Base-by-base conservation (phyloP, 1,140 invertebrate genomes). In the Dysdera silvatica region DNA sequence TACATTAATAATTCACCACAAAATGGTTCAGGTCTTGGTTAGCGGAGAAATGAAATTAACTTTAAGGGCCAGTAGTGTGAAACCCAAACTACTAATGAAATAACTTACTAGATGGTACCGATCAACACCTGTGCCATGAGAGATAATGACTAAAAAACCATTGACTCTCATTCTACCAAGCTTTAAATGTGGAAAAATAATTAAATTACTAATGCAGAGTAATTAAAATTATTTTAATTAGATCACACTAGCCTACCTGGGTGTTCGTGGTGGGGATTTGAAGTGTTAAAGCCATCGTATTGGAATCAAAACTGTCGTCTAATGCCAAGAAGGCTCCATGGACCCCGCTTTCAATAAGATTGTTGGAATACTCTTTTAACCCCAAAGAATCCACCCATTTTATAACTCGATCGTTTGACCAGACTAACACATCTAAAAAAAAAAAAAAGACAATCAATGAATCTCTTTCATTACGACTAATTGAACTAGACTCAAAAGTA, bases 351-450 rank as follows among this genome's bases (percentile, higher is more conserved):
- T 99, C 97, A 69, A 90, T 78, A 70, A 99, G 81, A 81, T 98
- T 95, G 76, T 88, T 89, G 55, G 91, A 88, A 81, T 94, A 99
- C 79, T 98, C 94, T 86, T 96, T 96, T 61, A 99, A 82, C 60
- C 94, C 93, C 74, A 99, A 89, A 69, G 83, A 82, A 72, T 86
- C 83, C 49, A 96, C 85, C 96, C 96, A 99, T 82, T 90, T 86
- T 72, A 97, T 95, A 60, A 99, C 85, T 66, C 95, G 82, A 75
- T 99, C 96, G 81, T 98, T 99, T 71, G 92, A 96, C 97, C 97
- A 99, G 20, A 99, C 95, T 66, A 99, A 78, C 65, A 99, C 88
- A 81, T 99, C 96, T 83, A 69, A 41, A 76, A 28, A 18, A 12
- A 40, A 1, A 52, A 51, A 49, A 18, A 31, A 20, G 47, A 16